A percentile compares a stretch with the other conserved stretches of the same genome.
Evolutionary conservation across 2,113 vertebrate genomes (phyloP).

Genomic region (Anhinga anhinga): DNA sequence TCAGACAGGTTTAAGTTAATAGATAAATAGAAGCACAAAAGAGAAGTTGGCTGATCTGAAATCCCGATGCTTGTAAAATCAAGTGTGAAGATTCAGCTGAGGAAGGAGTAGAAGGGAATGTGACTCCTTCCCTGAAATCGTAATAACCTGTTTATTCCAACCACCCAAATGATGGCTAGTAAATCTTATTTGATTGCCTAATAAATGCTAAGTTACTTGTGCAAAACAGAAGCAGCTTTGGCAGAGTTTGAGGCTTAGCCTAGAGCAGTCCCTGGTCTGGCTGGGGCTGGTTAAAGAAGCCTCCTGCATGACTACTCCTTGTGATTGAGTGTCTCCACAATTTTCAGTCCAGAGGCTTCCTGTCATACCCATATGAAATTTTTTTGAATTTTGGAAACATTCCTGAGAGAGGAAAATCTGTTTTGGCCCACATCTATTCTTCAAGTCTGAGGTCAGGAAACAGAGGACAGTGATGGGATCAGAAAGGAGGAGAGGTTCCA

Average conservation of each 20-base stretch:
- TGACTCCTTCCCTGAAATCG: not conserved
- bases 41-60: not conserved
- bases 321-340: not conserved
- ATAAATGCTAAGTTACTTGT: not conserved
- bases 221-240: not conserved
- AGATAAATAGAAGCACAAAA: not conserved
- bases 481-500: not conserved
- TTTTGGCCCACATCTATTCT: not conserved
- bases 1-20: not conserved
- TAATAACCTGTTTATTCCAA: not conserved
- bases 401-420: not conserved
- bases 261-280: not conserved
- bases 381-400: not conserved
- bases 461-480: not conserved
- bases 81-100: not conserved
- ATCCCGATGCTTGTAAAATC: not conserved
- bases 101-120: not conserved
- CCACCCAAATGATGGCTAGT: not conserved
- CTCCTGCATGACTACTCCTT: not conserved
- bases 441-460: not conserved
- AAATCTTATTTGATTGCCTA: not conserved
- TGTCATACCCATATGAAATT: not conserved
- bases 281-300: not conserved
- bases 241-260: not conserved
- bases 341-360: not conserved